Evolutionary conservation across 2,113 vertebrate genomes (phyloP).

Genomic region (Recurvirostra avosetta): DNA sequence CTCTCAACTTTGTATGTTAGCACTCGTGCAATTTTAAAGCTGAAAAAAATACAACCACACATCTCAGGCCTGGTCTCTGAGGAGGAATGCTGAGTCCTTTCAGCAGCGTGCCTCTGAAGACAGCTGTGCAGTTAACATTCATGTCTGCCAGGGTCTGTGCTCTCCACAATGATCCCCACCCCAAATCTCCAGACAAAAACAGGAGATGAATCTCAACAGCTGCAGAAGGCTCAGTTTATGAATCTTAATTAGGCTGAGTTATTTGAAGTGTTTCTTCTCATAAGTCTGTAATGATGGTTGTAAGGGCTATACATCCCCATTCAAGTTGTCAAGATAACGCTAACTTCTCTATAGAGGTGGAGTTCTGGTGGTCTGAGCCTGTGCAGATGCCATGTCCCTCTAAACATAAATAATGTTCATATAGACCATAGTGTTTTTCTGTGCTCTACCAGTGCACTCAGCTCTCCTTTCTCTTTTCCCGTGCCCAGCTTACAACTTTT

Average conservation of each 20-base stretch:
- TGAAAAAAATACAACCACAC: neutral
- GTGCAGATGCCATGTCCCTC: neutral
- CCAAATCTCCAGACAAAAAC: neutral
- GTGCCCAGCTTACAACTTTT: neutral
- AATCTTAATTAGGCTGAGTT: neutral
- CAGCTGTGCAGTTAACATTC: constrained; percentile 36
- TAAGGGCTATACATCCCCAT: neutral
- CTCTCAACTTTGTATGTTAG: neutral
- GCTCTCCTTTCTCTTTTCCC: neutral
- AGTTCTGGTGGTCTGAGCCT: neutral
- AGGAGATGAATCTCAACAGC: constrained; percentile 26
- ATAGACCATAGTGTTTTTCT: neutral
- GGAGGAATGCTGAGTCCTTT: neutral
- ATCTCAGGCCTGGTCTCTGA: neutral
- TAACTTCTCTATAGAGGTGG: neutral
- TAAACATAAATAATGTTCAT: neutral
- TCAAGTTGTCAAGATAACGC: neutral
- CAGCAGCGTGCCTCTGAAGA: neutral
- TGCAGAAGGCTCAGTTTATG: neutral
- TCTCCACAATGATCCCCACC: neutral
- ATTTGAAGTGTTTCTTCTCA: neutral
- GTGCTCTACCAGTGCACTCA: neutral
- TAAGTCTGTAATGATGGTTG: neutral
- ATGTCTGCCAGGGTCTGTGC: neutral
- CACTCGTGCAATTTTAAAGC: neutral